These are phyloP conservation scores for Periophthalmodon schlosseri DNA, from an alignment of 2,113 vertebrate genomes.

Conservation along the genomic window DNA sequence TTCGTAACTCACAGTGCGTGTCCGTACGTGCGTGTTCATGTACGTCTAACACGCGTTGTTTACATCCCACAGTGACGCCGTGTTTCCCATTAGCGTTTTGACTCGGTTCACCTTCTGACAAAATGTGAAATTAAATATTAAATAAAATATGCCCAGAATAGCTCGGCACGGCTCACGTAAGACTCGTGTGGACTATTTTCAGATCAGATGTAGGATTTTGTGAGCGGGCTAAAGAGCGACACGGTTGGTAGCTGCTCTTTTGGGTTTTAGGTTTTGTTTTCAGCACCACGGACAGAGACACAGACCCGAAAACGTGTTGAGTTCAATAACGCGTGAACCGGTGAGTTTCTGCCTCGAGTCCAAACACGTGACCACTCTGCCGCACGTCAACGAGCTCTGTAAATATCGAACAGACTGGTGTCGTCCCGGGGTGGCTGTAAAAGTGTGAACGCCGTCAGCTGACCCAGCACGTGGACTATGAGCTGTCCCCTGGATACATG, in stretches of 20 bases:
- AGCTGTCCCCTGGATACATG: background rate
- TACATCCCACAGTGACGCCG: background rate
- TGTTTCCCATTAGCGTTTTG: background rate
- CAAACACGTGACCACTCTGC: background rate
- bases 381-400: background rate
- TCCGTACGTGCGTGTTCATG: background rate
- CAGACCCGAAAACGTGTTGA: background rate
- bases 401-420: background rate
- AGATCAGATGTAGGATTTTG: background rate
- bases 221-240: background rate
- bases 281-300: constrained; percentile 65
- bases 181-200: background rate
- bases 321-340: background rate
- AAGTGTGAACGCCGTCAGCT: background rate
- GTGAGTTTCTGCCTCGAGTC: background rate
- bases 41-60: background rate
- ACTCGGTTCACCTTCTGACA: constrained; percentile 6
- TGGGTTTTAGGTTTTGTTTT: constrained; percentile 8
- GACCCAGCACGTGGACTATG: background rate
- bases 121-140: background rate
- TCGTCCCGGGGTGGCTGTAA: background rate
- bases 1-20: background rate
- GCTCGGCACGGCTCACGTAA: background rate
- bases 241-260: background rate
- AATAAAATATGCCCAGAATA: background rate